Evolutionary conservation across 2,888 invertebrate species (phyloP).

Genomic region (Netelia inedita): DNA sequence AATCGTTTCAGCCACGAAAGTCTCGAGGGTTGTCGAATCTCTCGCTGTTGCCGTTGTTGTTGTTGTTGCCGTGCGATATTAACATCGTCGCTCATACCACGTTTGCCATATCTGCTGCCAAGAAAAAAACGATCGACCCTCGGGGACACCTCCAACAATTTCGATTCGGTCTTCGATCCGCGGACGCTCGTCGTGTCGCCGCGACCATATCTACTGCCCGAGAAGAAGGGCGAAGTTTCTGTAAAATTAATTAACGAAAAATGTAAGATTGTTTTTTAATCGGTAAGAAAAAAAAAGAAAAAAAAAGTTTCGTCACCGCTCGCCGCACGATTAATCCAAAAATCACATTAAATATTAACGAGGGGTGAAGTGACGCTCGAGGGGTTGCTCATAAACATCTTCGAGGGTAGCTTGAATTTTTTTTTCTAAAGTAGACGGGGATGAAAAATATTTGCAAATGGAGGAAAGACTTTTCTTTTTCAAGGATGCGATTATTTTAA

Average conservation of each 20-base stretch:
- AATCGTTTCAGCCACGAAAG: constrained; percentile 67
- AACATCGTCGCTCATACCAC: constrained; percentile 62
- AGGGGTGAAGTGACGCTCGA: neutral
- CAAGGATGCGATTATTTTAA: neutral
- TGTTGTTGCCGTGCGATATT: neutral
- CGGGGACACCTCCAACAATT: constrained; percentile 74
- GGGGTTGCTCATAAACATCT: constrained; percentile 7
- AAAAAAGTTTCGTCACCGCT: constrained; percentile 25
- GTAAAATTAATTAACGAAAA: constrained; percentile 4
- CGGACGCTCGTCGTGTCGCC: constrained; percentile 61
- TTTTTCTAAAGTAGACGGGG: neutral
- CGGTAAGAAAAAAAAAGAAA: neutral
- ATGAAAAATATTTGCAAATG: neutral
- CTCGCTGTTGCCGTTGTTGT: constrained; percentile 11
- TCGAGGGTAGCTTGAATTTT: constrained; percentile 23
- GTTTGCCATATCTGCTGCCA: constrained; percentile 83
- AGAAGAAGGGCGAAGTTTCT: constrained; percentile 70
- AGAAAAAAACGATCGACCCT: constrained; percentile 81
- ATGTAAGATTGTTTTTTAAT: neutral
- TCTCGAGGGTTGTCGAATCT: constrained; percentile 3
- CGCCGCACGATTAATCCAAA: constrained; percentile 35
- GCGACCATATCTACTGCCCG: constrained; percentile 79
- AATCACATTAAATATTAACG: constrained; percentile 52
- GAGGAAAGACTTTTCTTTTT: neutral
- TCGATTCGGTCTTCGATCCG: constrained; percentile 59